A percentile compares a stretch with the other conserved stretches of the same genome.
Evolutionary conservation across 2,888 invertebrate genomes (phyloP).

Genomic region (Orthosia cruda): DNA sequence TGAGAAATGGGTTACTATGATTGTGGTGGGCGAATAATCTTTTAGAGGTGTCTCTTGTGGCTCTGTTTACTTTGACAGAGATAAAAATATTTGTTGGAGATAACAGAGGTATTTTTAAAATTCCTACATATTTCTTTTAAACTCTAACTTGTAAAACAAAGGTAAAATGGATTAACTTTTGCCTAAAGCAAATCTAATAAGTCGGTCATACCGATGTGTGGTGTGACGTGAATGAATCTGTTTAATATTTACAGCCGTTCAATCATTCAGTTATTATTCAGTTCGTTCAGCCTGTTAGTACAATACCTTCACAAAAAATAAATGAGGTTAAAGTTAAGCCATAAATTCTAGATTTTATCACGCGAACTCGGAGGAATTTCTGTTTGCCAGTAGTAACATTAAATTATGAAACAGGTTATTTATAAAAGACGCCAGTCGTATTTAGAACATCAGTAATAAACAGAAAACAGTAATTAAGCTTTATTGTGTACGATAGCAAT

Average conservation of each 20-base stretch:
- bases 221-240: neutral
- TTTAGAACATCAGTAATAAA: neutral
- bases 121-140: neutral
- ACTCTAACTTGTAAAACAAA: neutral
- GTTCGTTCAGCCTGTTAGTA: neutral
- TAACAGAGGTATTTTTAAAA: conserved; percentile 7
- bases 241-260: conserved; percentile 15
- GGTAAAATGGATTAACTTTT: neutral
- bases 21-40: conserved; percentile 43
- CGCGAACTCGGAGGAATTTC: conserved; percentile 1
- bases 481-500: neutral
- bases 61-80: conserved; percentile 26
- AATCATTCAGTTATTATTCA: conserved; percentile 31
- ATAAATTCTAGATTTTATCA: conserved; percentile 21
- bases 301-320: conserved; percentile 15
- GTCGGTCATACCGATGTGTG: neutral
- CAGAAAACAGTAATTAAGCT: neutral
- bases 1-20: conserved; percentile 52
- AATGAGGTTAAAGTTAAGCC: conserved; percentile 32
- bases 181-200: neutral
- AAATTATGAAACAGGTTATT: neutral
- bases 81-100: conserved; percentile 13
- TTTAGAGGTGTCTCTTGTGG: conserved; percentile 19
- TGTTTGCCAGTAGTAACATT: neutral
- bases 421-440: neutral